A percentile compares a stretch with the other conserved stretches of the same genome.
Conservation (phyloP, 2,797 vertebrate genomes). For the Neostethus bicornis region DNA sequence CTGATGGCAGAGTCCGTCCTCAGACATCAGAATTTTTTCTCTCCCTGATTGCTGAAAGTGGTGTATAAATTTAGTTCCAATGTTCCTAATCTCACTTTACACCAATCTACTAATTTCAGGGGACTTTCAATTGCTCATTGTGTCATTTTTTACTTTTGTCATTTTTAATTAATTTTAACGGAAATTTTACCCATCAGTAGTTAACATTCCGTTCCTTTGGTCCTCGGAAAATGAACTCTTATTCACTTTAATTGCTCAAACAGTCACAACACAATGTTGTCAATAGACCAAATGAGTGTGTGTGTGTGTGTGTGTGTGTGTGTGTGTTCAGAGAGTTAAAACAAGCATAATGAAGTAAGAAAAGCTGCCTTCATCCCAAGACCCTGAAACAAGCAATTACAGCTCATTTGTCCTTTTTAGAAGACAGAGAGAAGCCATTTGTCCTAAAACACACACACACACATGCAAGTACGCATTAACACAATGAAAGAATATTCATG, state of each 20-base stretch:
- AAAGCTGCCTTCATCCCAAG: slow-evolving; percentile 66
- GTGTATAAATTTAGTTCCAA: slow-evolving; percentile 53
- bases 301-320: slow-evolving; percentile 23
- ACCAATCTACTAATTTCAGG: slow-evolving; percentile 45
- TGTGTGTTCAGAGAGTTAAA: slow-evolving; percentile 47
- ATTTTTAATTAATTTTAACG: slow-evolving; percentile 27
- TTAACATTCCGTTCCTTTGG: slow-evolving; percentile 21
- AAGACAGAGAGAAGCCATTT: slow-evolving; percentile 76
- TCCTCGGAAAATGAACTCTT: slow-evolving; percentile 38
- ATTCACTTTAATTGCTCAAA: slow-evolving; percentile 65
- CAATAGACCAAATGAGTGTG: slow-evolving; percentile 57
- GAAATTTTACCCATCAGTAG: slow-evolving; percentile 47
- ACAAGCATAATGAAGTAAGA: slow-evolving; percentile 69
- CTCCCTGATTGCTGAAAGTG: slow-evolving; percentile 59
- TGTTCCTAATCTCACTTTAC: slow-evolving; percentile 26
- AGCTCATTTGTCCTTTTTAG: slow-evolving; percentile 80
- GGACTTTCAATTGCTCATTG: slow-evolving; percentile 45
- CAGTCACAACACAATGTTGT: slow-evolving; percentile 63
- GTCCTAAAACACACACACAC: slow-evolving; percentile 51
- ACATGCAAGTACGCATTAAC: slow-evolving; percentile 29
- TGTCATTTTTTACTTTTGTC: slow-evolving; percentile 13
- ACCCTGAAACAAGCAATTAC: slow-evolving; percentile 80
- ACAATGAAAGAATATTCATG: slow-evolving; percentile 82
- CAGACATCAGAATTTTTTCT: slow-evolving; percentile 58
- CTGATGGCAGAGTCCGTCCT: slow-evolving; percentile 80